Evolutionary conservation across 2,113 vertebrate genomes (phyloP).

Genomic region (Podarcis muralis): DNA sequence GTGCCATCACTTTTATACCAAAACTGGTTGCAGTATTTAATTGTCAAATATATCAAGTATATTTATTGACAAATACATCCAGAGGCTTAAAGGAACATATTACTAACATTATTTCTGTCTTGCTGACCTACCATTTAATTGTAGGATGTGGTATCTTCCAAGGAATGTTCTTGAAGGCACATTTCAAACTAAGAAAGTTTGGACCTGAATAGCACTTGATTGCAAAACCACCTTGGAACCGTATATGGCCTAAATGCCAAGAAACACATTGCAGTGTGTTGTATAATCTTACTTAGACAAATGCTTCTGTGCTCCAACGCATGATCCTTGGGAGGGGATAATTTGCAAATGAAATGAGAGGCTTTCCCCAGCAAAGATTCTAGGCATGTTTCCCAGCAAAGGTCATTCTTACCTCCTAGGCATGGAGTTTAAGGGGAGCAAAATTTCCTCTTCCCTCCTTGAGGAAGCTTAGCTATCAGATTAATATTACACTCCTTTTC

Average conservation of each 20-base stretch:
- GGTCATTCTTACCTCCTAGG: too few relatives aligned
- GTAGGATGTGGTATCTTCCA: not conserved
- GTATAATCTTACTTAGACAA: not conserved
- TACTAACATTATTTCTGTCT: not conserved
- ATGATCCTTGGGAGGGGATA: not conserved
- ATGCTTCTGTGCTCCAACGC: not conserved
- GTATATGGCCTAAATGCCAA: not conserved
- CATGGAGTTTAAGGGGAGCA: too few relatives aligned
- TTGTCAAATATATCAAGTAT: not conserved
- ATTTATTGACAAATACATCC: not conserved
- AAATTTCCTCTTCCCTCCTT: too few relatives aligned
- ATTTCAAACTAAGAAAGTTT: not conserved
- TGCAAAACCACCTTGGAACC: not conserved
- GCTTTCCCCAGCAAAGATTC: too few relatives aligned
- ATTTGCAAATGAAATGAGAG: too few relatives aligned
- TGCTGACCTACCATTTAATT: not conserved
- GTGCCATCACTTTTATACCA: not conserved
- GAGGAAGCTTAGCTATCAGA: too few relatives aligned
- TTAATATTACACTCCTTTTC: too few relatives aligned
- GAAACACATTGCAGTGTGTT: not conserved
- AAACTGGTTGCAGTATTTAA: not conserved
- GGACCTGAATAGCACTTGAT: not conserved
- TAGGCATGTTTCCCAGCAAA: too few relatives aligned
- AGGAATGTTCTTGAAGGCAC: not conserved
- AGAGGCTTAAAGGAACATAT: not conserved